Base-by-base conservation (phyloP, 2,113 vertebrate genomes). In the Hucho hucho region DNA sequence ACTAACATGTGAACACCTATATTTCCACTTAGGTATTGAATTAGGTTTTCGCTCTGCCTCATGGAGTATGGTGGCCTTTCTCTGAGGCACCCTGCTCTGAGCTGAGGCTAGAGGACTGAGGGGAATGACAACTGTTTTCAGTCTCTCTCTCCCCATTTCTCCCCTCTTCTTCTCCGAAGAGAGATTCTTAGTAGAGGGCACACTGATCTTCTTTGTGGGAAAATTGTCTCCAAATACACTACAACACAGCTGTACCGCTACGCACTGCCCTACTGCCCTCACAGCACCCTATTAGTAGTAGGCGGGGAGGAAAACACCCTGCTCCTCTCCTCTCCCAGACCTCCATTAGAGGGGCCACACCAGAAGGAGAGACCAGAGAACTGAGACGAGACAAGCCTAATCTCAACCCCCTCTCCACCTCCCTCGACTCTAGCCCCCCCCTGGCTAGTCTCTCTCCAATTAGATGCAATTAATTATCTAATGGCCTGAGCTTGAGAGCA, bases 391-490 rank as follows among this genome's bases (percentile, higher is more conserved):
- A 53, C 32, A 7, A 32, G 37, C 7, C 37, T 37, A 9, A 37
- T 37, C 37, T 29, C 49, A 13, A 56, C 49, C 49, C 29, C 49
- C 32, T 28, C 28, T 4, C 28, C 63, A 20, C 4, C 26, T 9
- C 25, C 6, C 49, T 9, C 14, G 2, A 53, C 6, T 37, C 7
- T 37, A 37, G 37, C 22, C 69, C 56, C 11, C 11, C 11, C 58
- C 58, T 14, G 20, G 56, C 20, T 20, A 58, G 63, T 46, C 47
- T 53, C 26, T 32, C 56, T 43, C 20, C 75, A 77, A 72, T 72
- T 72, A 77, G 69, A n/a, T 9, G 6, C 37, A 16, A 16, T 65
- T 20, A 25, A 58, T 77, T 65, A 72, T 70, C 63, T 69, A 77
- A 76, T 76, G 56, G 58, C 70, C 70, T 53, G 32, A 76, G 64